Conservation (phyloP, 92 coral and sea anemone genomes). For the Heteractis magnifica region DNA sequence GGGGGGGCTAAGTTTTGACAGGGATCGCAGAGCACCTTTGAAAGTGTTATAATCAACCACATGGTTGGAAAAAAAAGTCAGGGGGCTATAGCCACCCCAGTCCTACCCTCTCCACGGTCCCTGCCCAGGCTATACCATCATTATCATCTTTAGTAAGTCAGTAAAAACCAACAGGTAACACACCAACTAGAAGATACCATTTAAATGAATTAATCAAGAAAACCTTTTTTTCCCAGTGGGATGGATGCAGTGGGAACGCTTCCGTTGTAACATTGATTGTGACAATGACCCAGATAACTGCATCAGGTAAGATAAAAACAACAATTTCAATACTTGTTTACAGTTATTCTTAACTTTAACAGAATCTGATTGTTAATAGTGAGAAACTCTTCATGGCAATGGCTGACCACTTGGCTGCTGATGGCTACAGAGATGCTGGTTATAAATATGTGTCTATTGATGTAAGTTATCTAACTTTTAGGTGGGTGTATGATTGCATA, state of each 20-base stretch:
- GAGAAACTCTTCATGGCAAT: constrained; percentile 88
- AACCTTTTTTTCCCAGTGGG: constrained; percentile 71
- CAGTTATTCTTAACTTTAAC: background rate
- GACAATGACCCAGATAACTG: constrained; percentile 83
- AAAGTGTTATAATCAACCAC: too few relatives aligned
- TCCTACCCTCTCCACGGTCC: too few relatives aligned
- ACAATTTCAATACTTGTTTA: background rate
- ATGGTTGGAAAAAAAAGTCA: too few relatives aligned
- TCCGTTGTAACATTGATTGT: constrained; percentile 93
- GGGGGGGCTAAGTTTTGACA: too few relatives aligned
- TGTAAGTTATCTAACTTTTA: constrained; percentile 49
- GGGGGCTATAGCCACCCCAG: too few relatives aligned
- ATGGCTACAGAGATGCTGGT: constrained; percentile 84
- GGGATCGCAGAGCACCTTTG: too few relatives aligned
- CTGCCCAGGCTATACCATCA: too few relatives aligned
- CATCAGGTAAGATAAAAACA: constrained; percentile 59
- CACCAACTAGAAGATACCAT: too few relatives aligned
- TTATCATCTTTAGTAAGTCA: too few relatives aligned
- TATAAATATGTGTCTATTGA: constrained; percentile 86
- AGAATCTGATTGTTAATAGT: constrained; percentile 38
- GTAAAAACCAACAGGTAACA: too few relatives aligned
- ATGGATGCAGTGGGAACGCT: constrained; percentile 99
- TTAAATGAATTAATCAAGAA: too few relatives aligned
- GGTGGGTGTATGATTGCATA: background rate
- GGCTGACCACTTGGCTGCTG: constrained; percentile 89